These are phyloP conservation scores for Lucifuga dentata DNA, from an alignment of 2,113 vertebrate genomes.

Conservation along the genomic window DNA sequence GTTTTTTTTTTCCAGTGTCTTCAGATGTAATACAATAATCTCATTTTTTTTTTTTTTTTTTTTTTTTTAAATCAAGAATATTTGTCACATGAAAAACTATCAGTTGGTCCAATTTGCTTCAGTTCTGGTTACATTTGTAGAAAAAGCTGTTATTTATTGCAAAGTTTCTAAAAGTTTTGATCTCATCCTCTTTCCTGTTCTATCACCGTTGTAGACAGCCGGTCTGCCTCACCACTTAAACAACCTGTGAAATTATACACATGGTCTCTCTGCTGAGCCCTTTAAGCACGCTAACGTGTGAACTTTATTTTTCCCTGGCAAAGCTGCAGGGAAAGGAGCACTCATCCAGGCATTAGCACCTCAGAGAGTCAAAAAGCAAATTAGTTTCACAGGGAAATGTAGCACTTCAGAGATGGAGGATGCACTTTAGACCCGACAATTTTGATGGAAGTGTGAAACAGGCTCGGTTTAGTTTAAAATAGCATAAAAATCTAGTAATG, in stretches of 20 bases:
- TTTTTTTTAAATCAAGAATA: too few relatives aligned
- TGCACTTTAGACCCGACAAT: constrained; percentile 30
- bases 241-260: constrained; percentile 1
- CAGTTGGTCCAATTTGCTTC: too few relatives aligned
- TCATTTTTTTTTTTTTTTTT: too few relatives aligned
- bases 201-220: constrained; percentile 17
- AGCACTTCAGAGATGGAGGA: constrained; percentile 35
- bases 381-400: constrained; percentile 40
- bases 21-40: too few relatives aligned
- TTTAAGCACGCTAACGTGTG: constrained; percentile 1
- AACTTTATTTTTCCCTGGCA: constrained; percentile 1
- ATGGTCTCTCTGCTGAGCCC: neutral
- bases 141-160: too few relatives aligned
- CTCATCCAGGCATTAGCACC: constrained; percentile 31
- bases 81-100: too few relatives aligned
- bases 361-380: constrained; percentile 37
- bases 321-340: neutral
- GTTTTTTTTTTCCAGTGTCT: too few relatives aligned
- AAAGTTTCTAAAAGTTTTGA: too few relatives aligned
- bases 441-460: constrained; percentile 5
- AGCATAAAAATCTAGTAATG: constrained; percentile 2
- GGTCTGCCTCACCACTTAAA: constrained; percentile 23
- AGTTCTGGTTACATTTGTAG: too few relatives aligned
- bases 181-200: too few relatives aligned
- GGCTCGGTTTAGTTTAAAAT: neutral